A percentile compares a stretch with the other conserved stretches of the same genome.
Evolutionary conservation across 2,888 invertebrate genomes (phyloP).

Genomic region (Pristionchus maxplancki): DNA sequence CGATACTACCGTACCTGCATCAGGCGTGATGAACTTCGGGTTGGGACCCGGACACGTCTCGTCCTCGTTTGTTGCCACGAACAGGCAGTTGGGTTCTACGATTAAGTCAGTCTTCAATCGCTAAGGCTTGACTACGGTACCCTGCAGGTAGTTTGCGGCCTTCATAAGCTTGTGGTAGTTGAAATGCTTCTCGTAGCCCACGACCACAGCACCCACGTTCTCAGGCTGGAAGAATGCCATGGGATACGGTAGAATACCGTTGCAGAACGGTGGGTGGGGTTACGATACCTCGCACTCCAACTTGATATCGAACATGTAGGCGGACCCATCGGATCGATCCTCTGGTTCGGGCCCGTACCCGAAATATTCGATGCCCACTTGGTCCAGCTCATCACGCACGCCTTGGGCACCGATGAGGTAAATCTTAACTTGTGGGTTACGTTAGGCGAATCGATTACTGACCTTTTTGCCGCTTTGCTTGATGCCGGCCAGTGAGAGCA

Average conservation of each 20-base stretch:
- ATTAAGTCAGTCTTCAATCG: not conserved
- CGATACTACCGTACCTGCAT: constrained; percentile 79
- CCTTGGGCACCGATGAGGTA: constrained; percentile 89
- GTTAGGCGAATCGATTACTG: constrained; percentile 81
- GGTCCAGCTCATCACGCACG: constrained; percentile 88
- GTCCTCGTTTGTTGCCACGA: constrained; percentile 94
- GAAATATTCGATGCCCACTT: constrained; percentile 83
- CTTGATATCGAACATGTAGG: constrained; percentile 74
- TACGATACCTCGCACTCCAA: constrained; percentile 53
- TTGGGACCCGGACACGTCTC: constrained; percentile 85
- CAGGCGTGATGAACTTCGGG: constrained; percentile 82
- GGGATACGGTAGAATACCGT: too few relatives aligned
- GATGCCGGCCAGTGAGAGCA: constrained; percentile 65
- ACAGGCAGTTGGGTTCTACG: constrained; percentile 86
- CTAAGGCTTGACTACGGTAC: constrained; percentile 38
- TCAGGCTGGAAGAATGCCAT: constrained; percentile 57
- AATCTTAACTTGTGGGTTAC: constrained; percentile 79
- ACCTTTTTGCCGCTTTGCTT: constrained; percentile 65
- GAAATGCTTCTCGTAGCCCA: constrained; percentile 94
- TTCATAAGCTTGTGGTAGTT: constrained; percentile 92
- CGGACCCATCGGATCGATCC: constrained; percentile 61
- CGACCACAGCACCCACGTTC: constrained; percentile 90
- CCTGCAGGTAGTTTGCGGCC: constrained; percentile 88
- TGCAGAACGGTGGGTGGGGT: not conserved
- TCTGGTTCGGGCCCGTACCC: constrained; percentile 77